Evolutionary conservation across 2,888 invertebrate genomes (phyloP), one percentile per base, ranked within the genome.

Genomic region (Crocallis elinguaria): DNA sequence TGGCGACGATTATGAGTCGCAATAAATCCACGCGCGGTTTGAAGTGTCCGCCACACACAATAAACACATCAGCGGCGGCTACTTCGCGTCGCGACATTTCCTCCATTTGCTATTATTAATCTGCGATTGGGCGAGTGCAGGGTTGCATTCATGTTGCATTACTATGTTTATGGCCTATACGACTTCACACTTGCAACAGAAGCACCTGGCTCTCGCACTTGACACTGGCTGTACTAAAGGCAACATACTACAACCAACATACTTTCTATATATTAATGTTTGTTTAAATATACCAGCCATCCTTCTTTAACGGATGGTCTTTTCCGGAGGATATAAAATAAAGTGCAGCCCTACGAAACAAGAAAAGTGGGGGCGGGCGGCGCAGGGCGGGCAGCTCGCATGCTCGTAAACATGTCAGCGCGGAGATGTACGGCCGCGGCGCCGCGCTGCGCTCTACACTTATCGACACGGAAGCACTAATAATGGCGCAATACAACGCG

Each of bases 51-150:
- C 67, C 41, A 57, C 63, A 57, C 60, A 66, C 64, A 63, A 69
- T 51, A 57, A 59, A 59, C 59, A 57, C 55, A 53, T 51, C 61
- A 53, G 44, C 50, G 55, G 45, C 61, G 56, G 58, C 38, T 66
- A 67, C 69, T 70, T 69, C 69, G 71, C 66, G 71, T 46, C 33
- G 39, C 32, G 56, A 53, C 50, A 39, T 54, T 54, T 50, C 84
- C 79, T 80, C 72, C 77, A 79, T 81, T 82, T 81, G 75, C 76
- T 77, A 77, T 82, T 79, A 82, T 84, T 84, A 82, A 83, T 82
- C 72, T 74, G 77, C 68, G 36, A 58, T 60, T 52, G 42, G 39
- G 57, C 62, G 64, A 59, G 66, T 64, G 75, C 77, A 71, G 75
- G 75, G n/a, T n/a, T n/a, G 81, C 82, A 77, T 32, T n/a, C 21